Evolutionary conservation across 2,113 vertebrate genomes (phyloP).

Genomic region (Seriola aureovittata): DNA sequence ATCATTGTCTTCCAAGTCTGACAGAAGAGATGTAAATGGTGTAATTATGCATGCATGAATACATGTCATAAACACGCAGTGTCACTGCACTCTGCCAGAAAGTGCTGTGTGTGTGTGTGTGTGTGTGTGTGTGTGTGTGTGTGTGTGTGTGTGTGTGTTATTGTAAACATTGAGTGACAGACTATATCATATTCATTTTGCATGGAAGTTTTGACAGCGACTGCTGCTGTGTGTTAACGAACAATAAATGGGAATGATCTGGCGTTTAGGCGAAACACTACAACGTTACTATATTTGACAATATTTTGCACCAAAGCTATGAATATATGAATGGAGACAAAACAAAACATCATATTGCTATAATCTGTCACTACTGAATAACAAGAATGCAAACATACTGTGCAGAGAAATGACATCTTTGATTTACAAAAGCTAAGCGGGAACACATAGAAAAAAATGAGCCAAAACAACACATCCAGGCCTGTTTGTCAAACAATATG

Average conservation of each 20-base stretch:
- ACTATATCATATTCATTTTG: conserved; percentile 51
- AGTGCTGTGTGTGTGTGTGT: conserved; percentile 24
- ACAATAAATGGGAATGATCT: conserved; percentile 11
- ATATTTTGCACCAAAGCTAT: conserved; percentile 27
- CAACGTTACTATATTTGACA: conserved; percentile 10
- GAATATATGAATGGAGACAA: conserved; percentile 29
- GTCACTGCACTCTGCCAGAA: conserved; percentile 40
- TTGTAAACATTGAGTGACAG: conserved; percentile 55
- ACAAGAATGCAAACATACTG: conserved; percentile 18
- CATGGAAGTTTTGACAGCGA: conserved; percentile 29
- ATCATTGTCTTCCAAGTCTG: conserved; percentile 69
- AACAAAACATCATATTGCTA: conserved; percentile 18
- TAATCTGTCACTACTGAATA: conserved; percentile 37
- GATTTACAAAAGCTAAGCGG: conserved; percentile 31
- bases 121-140: background rate
- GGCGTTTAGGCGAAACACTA: conserved; percentile 28
- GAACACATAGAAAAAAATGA: background rate
- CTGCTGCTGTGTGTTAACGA: conserved; percentile 34
- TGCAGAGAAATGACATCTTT: conserved; percentile 43
- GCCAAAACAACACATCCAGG: conserved; percentile 3
- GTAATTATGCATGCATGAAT: conserved; percentile 71
- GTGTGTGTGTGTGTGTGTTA: conserved; percentile 46
- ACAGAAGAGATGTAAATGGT: conserved; percentile 58
- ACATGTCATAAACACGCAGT: conserved; percentile 50
- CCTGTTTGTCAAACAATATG: conserved; percentile 20